Evolutionary conservation across 2,113 vertebrate genomes (phyloP), one percentile per base, ranked within the genome.

Genomic region (Sapajus apella): DNA sequence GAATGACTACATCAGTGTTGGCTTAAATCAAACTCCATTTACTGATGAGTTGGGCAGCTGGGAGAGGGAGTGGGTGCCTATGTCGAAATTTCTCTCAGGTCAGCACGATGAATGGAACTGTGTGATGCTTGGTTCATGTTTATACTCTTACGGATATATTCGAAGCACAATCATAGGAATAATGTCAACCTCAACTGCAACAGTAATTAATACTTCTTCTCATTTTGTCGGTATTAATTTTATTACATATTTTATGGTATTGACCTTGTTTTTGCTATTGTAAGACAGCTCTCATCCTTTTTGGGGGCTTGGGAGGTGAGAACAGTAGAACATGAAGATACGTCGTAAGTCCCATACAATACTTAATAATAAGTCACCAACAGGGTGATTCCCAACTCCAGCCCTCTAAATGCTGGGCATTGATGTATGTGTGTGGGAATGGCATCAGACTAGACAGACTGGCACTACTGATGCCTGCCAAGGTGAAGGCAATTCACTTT

Each of bases 401-500:
- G 10, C 47, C 37, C 10, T n/a, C n/a, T 43, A 68, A 87, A 56
- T 30, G 2, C 23, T 58, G 17, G 25, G 52, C 43, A 50, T 47
- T 5, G 7, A 32, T 32, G 4, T 18, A 58, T 35, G 43, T 2
- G 1, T 43, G 16, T 0, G 76, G 35, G 30, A 70, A 68, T 72
- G 25, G 40, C 92, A 95, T 84, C 45, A 90, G 87, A 47, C 16
- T 21, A 84, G 58, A 21, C 7, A 1, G 23, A 88, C 98, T 95
- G 96, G 95, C 93, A 97, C 52, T 52, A 52, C 16, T 97, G 87
- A 21, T 88, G 81, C 50, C 95, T 27, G 81, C 79, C 91, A 89
- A 95, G 94, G 83, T 30, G 73, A 91, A 94, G 97, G 97, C 32
- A 97, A 98, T 95, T 94, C 95, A 86, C 70, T n/a, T 95, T 97